phyloP scores from a whole-genome alignment of 2,113 vertebrate genomes.

The Ptychochromis oligacanthus region DNA sequence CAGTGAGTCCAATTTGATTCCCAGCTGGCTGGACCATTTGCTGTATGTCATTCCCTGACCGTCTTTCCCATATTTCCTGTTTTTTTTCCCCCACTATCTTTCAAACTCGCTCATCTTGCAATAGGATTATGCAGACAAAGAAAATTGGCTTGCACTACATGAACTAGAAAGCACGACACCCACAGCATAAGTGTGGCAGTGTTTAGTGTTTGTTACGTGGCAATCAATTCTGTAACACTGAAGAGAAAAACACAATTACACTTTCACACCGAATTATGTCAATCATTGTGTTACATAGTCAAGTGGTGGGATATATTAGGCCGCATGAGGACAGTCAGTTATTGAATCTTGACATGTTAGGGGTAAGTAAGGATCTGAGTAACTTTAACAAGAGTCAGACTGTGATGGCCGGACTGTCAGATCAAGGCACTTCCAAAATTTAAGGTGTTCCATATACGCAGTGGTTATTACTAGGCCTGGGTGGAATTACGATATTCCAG shows the following conservation, averaged over 20 bases:
- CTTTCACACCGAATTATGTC: not conserved
- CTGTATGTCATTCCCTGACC: not conserved
- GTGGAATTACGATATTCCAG: not conserved
- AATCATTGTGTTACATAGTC: not conserved
- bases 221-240: not conserved
- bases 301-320: not conserved
- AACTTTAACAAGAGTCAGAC: not conserved
- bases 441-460: not conserved
- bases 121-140: not conserved
- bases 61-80: not conserved
- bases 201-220: not conserved
- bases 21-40: not conserved
- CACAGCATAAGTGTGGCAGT: not conserved
- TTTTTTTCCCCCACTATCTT: not conserved
- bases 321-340: not conserved
- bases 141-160: not conserved
- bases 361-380: accelerated
- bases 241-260: not conserved
- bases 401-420: too few species aligned
- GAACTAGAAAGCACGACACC: not conserved
- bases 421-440: not conserved
- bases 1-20: not conserved
- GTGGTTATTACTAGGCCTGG: accelerated
- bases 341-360: not conserved
- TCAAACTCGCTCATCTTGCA: not conserved